Percentiles rank a stretch among this genome's conserved stretches.
These are phyloP conservation scores for Volucella zonaria DNA, from an alignment of 2,888 invertebrate genomes.

Conservation along the genomic window DNA sequence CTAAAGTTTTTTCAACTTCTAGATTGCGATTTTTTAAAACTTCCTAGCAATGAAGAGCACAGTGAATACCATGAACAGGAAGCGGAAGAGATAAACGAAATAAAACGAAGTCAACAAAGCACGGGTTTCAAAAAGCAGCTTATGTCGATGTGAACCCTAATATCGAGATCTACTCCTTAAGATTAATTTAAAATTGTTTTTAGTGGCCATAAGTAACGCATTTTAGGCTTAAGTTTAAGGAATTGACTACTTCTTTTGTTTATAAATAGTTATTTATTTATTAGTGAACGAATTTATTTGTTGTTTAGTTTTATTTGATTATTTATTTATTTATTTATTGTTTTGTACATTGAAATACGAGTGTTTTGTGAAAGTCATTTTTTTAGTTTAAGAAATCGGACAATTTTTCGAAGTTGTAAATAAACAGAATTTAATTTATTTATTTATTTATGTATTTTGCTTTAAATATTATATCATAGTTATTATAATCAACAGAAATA, in stretches of 20 bases:
- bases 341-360: slow-evolving; percentile 75
- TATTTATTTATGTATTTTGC: slow-evolving; percentile 27
- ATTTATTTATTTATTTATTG: slow-evolving; percentile 56
- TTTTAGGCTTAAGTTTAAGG: slow-evolving; percentile 12
- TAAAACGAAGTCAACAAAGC: slow-evolving; percentile 40
- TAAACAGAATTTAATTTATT: slow-evolving; percentile 27
- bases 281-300: slow-evolving; percentile 69
- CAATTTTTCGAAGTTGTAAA: slow-evolving; percentile 48
- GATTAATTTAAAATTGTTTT: slow-evolving; percentile 38
- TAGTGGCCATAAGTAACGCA: slow-evolving; percentile 71
- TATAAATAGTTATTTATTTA: slow-evolving; percentile 47
- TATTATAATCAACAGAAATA: not conserved
- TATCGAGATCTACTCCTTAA: not conserved
- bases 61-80: slow-evolving; percentile 80
- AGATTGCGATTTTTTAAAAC: not conserved
- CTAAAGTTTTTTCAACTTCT: not conserved
- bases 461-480: slow-evolving; percentile 13
- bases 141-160: slow-evolving; percentile 54
- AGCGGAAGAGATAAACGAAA: slow-evolving; percentile 76
- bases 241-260: slow-evolving; percentile 58
- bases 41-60: slow-evolving; percentile 66
- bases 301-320: slow-evolving; percentile 65
- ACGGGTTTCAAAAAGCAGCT: slow-evolving; percentile 15
- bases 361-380: slow-evolving; percentile 81
- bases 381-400: slow-evolving; percentile 42